Evolutionary conservation across 2,888 invertebrate genomes (phyloP).

Genomic region (Ophioninae sp.): DNA sequence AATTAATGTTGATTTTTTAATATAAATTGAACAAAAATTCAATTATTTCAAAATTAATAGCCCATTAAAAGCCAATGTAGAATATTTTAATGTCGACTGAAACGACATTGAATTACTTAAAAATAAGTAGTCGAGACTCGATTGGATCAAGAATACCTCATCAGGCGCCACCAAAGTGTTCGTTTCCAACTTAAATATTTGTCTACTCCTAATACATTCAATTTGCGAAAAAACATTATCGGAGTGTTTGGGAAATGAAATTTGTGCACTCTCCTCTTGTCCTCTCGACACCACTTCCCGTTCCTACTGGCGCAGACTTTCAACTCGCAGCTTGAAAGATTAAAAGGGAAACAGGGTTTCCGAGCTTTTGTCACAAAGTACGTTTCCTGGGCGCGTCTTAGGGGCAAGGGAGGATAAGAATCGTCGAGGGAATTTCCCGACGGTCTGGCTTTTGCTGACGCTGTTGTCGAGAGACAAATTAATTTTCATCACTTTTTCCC

Average conservation of each 20-base stretch:
- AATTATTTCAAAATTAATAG: too few species aligned
- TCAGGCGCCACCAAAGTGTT: not conserved
- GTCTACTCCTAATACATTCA: not conserved
- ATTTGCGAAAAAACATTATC: not conserved
- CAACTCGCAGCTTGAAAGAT: constrained; percentile 13
- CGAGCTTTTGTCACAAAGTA: constrained; percentile 43
- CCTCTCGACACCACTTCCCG: not conserved
- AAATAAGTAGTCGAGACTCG: not conserved
- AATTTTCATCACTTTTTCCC: constrained; percentile 52
- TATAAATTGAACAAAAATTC: too few species aligned
- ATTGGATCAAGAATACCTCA: not conserved
- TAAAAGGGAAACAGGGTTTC: constrained; percentile 41
- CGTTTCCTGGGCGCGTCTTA: constrained; percentile 36
- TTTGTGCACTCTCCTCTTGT: not conserved
- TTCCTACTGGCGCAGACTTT: constrained; percentile 18
- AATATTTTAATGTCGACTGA: not conserved
- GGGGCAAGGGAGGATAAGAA: constrained; percentile 19
- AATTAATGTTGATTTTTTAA: too few species aligned
- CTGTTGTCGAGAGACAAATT: constrained; percentile 56
- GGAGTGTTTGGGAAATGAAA: not conserved
- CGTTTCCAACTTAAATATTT: not conserved
- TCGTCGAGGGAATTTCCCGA: constrained; percentile 45
- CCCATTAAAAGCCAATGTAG: too few species aligned
- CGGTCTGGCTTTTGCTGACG: constrained; percentile 44
- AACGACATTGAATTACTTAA: not conserved